Evolutionary conservation across 2,797 vertebrate species (phyloP).

Genomic region (Sphaeramia orbicularis): DNA sequence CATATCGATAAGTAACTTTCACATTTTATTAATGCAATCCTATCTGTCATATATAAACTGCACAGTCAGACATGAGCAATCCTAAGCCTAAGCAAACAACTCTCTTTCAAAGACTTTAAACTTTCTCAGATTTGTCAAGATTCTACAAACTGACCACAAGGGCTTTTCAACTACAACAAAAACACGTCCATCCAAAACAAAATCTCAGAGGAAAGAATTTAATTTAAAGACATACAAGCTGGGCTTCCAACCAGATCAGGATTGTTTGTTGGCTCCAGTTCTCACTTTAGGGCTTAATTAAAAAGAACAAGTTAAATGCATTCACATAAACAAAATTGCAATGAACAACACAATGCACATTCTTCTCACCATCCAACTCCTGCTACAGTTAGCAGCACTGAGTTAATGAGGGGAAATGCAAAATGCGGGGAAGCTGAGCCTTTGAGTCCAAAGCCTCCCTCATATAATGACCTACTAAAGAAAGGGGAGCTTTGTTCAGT

Average conservation of each 20-base stretch:
- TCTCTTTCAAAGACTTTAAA: slow-evolving; percentile 3
- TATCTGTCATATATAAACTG: not conserved
- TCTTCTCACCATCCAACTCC: slow-evolving; percentile 50
- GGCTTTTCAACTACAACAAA: slow-evolving; percentile 8
- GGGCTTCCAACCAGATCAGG: slow-evolving; percentile 7
- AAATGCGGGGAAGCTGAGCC: slow-evolving; percentile 73
- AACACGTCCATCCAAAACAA: slow-evolving; percentile 27
- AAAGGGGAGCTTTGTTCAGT: slow-evolving; percentile 80
- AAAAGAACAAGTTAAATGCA: slow-evolving; percentile 36
- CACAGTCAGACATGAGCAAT: not conserved
- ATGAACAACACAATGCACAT: slow-evolving; percentile 52
- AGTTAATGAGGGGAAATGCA: slow-evolving; percentile 83
- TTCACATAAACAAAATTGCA: slow-evolving; percentile 48
- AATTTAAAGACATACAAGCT: slow-evolving; percentile 28
- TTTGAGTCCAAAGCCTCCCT: slow-evolving; percentile 78
- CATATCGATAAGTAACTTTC: not conserved
- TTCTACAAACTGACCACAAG: slow-evolving; percentile 9
- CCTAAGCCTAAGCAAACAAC: not conserved
- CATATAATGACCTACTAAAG: slow-evolving; percentile 74
- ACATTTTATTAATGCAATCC: not conserved
- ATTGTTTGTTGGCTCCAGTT: slow-evolving; percentile 23
- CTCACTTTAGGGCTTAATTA: slow-evolving; percentile 33
- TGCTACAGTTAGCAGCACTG: slow-evolving; percentile 55
- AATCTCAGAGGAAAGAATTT: slow-evolving; percentile 7
- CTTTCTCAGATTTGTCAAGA: slow-evolving; percentile 31